A percentile compares a stretch with the other conserved stretches of the same genome.
Evolutionary conservation across 2,797 vertebrate species (phyloP).

Genomic region (Etheostoma nigrum): DNA sequence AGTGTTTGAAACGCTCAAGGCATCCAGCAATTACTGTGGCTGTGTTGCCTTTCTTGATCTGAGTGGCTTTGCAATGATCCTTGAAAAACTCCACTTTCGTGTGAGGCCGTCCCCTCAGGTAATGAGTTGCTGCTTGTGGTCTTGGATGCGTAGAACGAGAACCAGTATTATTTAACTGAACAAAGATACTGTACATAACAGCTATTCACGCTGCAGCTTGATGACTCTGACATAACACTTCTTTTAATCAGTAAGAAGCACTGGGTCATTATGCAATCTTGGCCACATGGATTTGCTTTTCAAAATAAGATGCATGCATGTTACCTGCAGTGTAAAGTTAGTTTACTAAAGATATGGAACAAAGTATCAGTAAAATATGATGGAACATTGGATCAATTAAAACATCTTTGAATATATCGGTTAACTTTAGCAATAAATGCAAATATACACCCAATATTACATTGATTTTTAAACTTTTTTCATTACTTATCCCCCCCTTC

Average conservation of each 20-base stretch:
- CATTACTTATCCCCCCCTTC: too few relatives aligned
- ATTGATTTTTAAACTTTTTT: too few relatives aligned
- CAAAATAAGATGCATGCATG: neutral
- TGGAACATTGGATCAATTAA: neutral
- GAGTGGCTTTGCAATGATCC: constrained; percentile 48
- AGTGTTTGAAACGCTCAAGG: constrained; percentile 9
- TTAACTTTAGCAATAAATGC: neutral
- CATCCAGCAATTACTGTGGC: constrained; percentile 27
- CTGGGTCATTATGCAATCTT: neutral
- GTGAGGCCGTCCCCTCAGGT: constrained; percentile 24
- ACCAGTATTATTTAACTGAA: neutral
- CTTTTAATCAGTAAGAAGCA: neutral
- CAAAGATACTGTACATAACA: neutral
- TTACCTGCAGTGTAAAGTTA: neutral
- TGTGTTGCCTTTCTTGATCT: constrained; percentile 19
- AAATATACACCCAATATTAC: neutral
- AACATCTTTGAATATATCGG: neutral
- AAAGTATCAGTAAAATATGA: neutral
- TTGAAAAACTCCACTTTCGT: constrained; percentile 32
- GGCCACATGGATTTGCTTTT: neutral
- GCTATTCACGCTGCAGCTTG: neutral
- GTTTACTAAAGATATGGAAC: too few relatives aligned
- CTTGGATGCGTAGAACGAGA: neutral
- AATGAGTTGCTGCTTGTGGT: constrained; percentile 28
- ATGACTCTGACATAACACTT: neutral